Evolutionary conservation across 2,888 invertebrate genomes (phyloP).

Genomic region (Brenthis ino): DNA sequence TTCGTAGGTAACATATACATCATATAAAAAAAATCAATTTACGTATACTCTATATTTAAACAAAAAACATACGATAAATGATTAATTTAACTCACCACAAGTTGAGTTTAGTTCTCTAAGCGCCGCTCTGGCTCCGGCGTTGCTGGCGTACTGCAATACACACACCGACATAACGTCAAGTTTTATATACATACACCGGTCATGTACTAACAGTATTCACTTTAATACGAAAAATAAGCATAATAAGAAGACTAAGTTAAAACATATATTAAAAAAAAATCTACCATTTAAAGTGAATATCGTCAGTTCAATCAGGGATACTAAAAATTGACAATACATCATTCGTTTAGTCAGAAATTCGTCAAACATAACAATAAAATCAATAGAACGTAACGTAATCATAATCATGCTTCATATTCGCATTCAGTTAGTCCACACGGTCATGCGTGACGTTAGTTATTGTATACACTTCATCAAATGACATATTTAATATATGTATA

Average conservation of each 20-base stretch:
- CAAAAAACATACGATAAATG: constrained; percentile 4
- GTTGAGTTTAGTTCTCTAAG: constrained; percentile 84
- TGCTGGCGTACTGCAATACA: constrained; percentile 94
- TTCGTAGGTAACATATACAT: too few species aligned
- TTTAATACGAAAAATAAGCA: constrained; percentile 3
- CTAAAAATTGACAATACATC: constrained; percentile 4
- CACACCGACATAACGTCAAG: constrained; percentile 67
- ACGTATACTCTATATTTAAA: neutral
- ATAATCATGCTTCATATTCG: constrained; percentile 31
- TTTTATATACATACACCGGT: constrained; percentile 54
- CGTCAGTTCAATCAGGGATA: neutral
- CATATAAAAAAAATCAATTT: too few species aligned
- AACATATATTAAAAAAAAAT: neutral
- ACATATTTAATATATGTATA: constrained; percentile 27
- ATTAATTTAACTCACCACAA: constrained; percentile 57
- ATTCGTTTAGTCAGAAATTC: constrained; percentile 15
- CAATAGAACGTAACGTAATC: neutral
- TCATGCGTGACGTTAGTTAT: constrained; percentile 63
- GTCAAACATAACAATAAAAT: constrained; percentile 1
- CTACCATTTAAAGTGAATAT: constrained; percentile 3
- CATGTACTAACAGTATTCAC: constrained; percentile 32
- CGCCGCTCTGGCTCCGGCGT: constrained; percentile 92
- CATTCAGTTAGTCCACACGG: constrained; percentile 65
- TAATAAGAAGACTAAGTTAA: neutral
- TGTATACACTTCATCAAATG: constrained; percentile 28